These are phyloP conservation scores for Ametastegia equiseti DNA, from an alignment of 2,888 invertebrate species.

Conservation along the genomic window DNA sequence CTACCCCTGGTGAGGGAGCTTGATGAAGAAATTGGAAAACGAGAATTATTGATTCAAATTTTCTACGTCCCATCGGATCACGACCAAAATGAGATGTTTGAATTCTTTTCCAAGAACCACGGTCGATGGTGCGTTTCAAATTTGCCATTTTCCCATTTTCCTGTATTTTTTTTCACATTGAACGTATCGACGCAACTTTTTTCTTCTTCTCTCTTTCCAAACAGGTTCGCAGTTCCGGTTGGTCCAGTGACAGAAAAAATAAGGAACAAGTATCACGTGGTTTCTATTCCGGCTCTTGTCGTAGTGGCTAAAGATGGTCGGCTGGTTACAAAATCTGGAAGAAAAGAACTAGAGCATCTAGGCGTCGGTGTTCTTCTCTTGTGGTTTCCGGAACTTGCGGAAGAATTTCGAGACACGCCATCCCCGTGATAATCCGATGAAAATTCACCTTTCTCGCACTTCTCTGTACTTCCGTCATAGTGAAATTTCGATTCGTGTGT, in stretches of 20 bases:
- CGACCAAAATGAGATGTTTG: constrained; percentile 57
- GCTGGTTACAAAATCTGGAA: constrained; percentile 55
- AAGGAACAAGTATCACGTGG: constrained; percentile 57
- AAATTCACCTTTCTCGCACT: neutral
- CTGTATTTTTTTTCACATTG: neutral
- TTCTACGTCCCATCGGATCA: constrained; percentile 61
- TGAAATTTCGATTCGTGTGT: too few species aligned
- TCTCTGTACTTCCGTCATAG: neutral
- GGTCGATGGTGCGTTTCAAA: constrained; percentile 59
- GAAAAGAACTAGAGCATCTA: constrained; percentile 56
- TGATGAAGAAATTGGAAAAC: constrained; percentile 52
- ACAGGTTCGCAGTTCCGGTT: constrained; percentile 59
- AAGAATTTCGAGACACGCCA: neutral
- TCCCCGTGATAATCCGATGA: neutral
- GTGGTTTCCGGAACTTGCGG: constrained; percentile 56
- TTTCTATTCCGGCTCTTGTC: constrained; percentile 57
- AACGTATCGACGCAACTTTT: neutral
- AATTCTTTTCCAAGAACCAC: constrained; percentile 56
- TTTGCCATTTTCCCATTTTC: neutral
- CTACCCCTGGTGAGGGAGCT: constrained; percentile 55
- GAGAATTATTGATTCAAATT: constrained; percentile 56
- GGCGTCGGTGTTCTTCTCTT: constrained; percentile 51
- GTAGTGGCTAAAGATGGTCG: constrained; percentile 56
- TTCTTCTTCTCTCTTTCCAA: neutral
- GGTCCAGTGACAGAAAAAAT: constrained; percentile 53